Base-by-base conservation (phyloP, 1,140 invertebrate genomes). In the Eupristina koningsbergeri region DNA sequence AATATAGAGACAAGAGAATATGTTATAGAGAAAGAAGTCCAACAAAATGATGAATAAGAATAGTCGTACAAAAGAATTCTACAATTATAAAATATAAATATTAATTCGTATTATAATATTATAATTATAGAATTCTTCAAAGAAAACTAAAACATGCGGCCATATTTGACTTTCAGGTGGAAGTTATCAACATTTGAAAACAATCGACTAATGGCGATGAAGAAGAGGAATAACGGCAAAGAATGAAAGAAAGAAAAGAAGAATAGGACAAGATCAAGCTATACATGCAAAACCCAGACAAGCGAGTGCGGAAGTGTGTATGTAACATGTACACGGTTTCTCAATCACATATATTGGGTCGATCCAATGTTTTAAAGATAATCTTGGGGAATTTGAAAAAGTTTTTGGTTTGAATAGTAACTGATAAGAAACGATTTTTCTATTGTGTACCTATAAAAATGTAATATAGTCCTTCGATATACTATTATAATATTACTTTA, bases 191-290 rank as follows among this genome's bases (percentile, higher is more conserved):
- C 81, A 82, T 87, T 84, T 85, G 88, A 88, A 90, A 87, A 89
- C 89, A 90, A 90, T 90, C 87, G 88, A 85, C 89, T 90, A 90
- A 90, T 90, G 89, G 89, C 29, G 58, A 89, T n/a, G 41, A 73
- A 69, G 34, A 82, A 71, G 71, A 76, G 82, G 84, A 86, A 85
- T n/a, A n/a, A n/a, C n/a, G n/a, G n/a, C n/a, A n/a, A n/a, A n/a
- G n/a, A n/a, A n/a, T n/a, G n/a, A n/a, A n/a, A n/a, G n/a, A n/a
- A n/a, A n/a, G n/a, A 84, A 86, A 90, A 88, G 88, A 86, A 88
- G 86, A 86, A 87, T 87, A 86, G 85, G 81, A 86, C 86, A 71
- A 63, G 61, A 69, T 58, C 80, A 61, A 50, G 50, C 29, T 75
- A 81, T 45, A 81, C 61, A 58, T 45, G 31, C 69, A 45, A 81